phyloP scores from a whole-genome alignment of 2,113 vertebrate genomes.

The Gadus chalcogrammus region DNA sequence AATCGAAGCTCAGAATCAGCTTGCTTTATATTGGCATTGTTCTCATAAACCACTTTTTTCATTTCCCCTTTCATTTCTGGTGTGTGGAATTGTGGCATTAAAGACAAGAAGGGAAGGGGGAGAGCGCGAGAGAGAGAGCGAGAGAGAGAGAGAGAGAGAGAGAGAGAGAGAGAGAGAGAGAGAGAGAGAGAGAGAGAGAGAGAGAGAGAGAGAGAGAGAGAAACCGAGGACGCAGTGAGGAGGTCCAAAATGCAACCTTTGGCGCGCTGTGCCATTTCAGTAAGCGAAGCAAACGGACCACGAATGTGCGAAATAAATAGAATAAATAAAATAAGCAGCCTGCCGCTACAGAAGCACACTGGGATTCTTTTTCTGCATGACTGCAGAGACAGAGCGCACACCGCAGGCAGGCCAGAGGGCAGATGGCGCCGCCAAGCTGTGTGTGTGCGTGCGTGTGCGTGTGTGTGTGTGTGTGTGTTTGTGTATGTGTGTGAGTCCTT shows the following conservation, averaged over 20 bases:
- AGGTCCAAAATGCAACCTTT: slow-evolving; percentile 3
- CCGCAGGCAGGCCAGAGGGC: slow-evolving; percentile 54
- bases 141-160: slow-evolving; percentile 12
- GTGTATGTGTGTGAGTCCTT: slow-evolving; percentile 14
- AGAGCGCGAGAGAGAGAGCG: slow-evolving; percentile 14
- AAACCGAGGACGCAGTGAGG: background rate
- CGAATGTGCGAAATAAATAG: slow-evolving; percentile 31
- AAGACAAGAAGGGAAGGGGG: slow-evolving; percentile 22
- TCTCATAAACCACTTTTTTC: slow-evolving; percentile 49
- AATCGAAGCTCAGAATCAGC: slow-evolving; percentile 45
- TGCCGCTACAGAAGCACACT: slow-evolving; percentile 36
- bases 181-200: slow-evolving; percentile 13
- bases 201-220: slow-evolving; percentile 7
- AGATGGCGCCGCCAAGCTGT: slow-evolving; percentile 62
- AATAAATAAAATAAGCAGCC: slow-evolving; percentile 37
- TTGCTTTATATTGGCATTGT: slow-evolving; percentile 41
- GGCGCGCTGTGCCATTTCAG: slow-evolving; percentile 5
- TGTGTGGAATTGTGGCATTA: slow-evolving; percentile 34
- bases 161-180: slow-evolving; percentile 7
- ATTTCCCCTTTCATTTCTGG: slow-evolving; percentile 32
- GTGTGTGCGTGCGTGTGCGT: slow-evolving; percentile 23
- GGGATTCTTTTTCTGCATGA: slow-evolving; percentile 58
- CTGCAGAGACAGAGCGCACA: slow-evolving; percentile 37
- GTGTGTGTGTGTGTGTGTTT: background rate
- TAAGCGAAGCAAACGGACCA: slow-evolving; percentile 39